Percentiles rank a stretch among this genome's conserved stretches.
phyloP scores from a whole-genome alignment of 2,888 invertebrate genomes.

The Eremobia ochroleuca region DNA sequence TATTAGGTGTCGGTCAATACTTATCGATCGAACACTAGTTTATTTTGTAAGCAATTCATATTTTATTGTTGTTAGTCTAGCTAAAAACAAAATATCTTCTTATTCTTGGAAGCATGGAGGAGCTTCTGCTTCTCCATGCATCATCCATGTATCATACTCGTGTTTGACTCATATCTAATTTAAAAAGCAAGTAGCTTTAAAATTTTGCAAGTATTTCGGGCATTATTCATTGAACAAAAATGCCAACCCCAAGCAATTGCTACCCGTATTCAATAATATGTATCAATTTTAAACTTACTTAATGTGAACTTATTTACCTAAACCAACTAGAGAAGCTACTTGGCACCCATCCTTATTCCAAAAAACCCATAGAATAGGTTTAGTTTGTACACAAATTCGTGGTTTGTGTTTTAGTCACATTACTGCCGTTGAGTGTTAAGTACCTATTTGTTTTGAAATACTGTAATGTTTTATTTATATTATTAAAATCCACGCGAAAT shows the following conservation, averaged over 20 bases:
- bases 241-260: not conserved
- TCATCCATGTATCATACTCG: conserved; percentile 15
- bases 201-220: not conserved
- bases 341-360: too few relatives aligned
- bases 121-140: too few relatives aligned
- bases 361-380: not conserved
- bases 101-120: conserved; percentile 8
- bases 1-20: conserved; percentile 64
- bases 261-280: not conserved
- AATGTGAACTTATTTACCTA: not conserved
- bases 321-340: not conserved
- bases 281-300: not conserved
- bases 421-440: not conserved
- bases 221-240: not conserved
- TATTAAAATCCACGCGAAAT: not conserved
- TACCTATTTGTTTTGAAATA: not conserved
- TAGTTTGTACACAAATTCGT: not conserved
- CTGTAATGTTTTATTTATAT: not conserved
- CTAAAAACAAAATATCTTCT: conserved; percentile 48
- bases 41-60: conserved; percentile 59
- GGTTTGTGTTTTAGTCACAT: too few relatives aligned
- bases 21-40: conserved; percentile 57
- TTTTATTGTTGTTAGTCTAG: conserved; percentile 60
- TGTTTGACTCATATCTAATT: not conserved
- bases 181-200: conserved; percentile 2